Base-by-base conservation (phyloP, 2,888 invertebrate species). In the Ophioninae sp. region DNA sequence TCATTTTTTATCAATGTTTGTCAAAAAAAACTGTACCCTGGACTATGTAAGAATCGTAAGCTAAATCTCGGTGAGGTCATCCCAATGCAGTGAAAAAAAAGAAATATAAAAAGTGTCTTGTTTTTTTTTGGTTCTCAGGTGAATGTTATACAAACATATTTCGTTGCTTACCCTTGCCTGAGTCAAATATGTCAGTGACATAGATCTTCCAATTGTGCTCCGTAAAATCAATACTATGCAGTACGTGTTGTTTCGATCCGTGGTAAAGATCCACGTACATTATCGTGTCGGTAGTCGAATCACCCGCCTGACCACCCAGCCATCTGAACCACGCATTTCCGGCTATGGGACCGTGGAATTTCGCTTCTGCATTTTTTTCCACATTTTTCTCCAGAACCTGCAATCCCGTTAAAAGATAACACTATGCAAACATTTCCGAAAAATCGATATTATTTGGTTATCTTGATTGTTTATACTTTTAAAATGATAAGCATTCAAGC, bases 141-240 rank as follows among this genome's bases (percentile, higher is more conserved):
- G 5, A 1, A 50, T 50, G 17, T 50, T 50, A 30, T 3, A 30
- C 30, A 3, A 30, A 7, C 30, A 30, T 13, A 21, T 41, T 67
- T 56, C 23, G 44, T n/a, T 37, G 8, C 13, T 61, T 61, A 93
- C 93, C 94, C 87, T 95, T 94, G 86, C 95, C 96, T 0, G 95
- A 94, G 89, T 97, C 97, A 65, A 98, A 95, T 85, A 98, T 96
- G 90, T 98, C 98, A 0, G 98, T 98, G 23, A 97, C 97, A 90
- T 96, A 97, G 76, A 98, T 95, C 90, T 97, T 97, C 98, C 98
- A 98, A 78, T 95, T 95, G 91, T 98, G 98, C 89, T 96, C 95
- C 0, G 97, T 96, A 72, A 94, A 95, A 69, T 94, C 93, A 0
- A 91, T 88, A 75, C 92, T 93, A 37, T 94, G 93, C 5, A 93